Conservation (phyloP, 2,113 vertebrate species). For the Nibea albiflora region DNA sequence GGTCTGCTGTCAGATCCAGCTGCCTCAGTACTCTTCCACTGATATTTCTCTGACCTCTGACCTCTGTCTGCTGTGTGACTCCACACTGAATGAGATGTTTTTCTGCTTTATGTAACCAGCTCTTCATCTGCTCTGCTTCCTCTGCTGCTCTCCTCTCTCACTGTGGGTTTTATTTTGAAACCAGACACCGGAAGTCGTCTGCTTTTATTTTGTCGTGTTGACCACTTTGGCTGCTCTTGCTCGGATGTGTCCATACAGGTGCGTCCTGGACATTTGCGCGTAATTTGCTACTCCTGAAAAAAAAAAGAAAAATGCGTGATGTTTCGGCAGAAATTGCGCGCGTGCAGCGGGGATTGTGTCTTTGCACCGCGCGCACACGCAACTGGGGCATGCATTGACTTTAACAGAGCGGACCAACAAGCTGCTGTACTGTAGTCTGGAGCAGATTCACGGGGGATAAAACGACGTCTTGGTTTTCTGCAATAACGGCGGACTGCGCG, state of each 20-base stretch:
- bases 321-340: slow-evolving; percentile 6
- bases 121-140: background rate
- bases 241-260: slow-evolving; percentile 64
- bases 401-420: slow-evolving; percentile 67
- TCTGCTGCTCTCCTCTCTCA: background rate
- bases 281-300: background rate
- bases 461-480: slow-evolving; percentile 47
- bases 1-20: too few species aligned
- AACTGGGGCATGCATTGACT: slow-evolving; percentile 64
- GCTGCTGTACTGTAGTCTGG: slow-evolving; percentile 55
- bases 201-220: background rate
- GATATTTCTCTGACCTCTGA: too few species aligned
- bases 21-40: too few species aligned
- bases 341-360: slow-evolving; percentile 22
- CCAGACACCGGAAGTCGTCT: slow-evolving; percentile 49
- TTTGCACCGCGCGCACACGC: slow-evolving; percentile 21
- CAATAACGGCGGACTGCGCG: slow-evolving; percentile 8
- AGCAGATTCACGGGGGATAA: slow-evolving; percentile 55
- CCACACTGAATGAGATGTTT: background rate
- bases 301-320: background rate
- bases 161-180: slow-evolving; percentile 75
- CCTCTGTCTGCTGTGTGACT: background rate
- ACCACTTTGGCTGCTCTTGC: slow-evolving; percentile 28
- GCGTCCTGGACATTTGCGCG: slow-evolving; percentile 54
- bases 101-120: too few species aligned